Conservation (phyloP, 1,140 invertebrate species). For the Propsilocerus akamusi region DNA sequence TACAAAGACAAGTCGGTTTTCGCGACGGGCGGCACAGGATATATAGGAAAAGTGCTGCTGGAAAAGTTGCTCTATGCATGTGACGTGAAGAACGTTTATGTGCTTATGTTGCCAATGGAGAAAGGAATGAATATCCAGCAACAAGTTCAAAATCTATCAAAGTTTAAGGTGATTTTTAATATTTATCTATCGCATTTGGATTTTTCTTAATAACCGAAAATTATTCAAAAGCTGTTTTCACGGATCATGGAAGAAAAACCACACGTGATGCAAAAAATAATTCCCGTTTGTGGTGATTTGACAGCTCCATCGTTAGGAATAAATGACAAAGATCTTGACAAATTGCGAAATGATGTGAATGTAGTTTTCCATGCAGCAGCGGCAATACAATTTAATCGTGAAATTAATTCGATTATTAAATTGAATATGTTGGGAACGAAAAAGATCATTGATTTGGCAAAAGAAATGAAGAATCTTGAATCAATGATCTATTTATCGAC, state of each 20-base stretch:
- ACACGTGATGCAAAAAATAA: conserved; percentile 50
- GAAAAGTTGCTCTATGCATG: too few relatives aligned
- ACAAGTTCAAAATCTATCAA: too few relatives aligned
- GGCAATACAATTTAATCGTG: conserved; percentile 54
- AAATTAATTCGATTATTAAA: conserved; percentile 48
- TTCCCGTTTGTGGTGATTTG: conserved; percentile 55
- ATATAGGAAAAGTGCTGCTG: too few relatives aligned
- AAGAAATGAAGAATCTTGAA: conserved; percentile 43
- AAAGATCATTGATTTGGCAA: conserved; percentile 38
- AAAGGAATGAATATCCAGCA: too few relatives aligned
- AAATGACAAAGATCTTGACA: conserved; percentile 25
- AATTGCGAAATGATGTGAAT: conserved; percentile 46
- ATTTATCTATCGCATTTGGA: too few relatives aligned
- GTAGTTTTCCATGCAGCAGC: conserved; percentile 87
- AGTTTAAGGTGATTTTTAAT: too few relatives aligned
- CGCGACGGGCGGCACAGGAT: too few relatives aligned
- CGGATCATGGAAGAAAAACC: conserved; percentile 43
- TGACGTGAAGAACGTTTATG: too few relatives aligned
- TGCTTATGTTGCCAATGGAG: too few relatives aligned
- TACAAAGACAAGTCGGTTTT: too few relatives aligned
- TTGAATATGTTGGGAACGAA: conserved; percentile 54
- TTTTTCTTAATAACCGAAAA: too few relatives aligned
- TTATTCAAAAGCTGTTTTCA: conserved; percentile 64
- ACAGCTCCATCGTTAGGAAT: conserved; percentile 34
- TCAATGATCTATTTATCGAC: conserved; percentile 51